Conservation (phyloP, 1,140 invertebrate species). For the Drosophila seguyi region DNA sequence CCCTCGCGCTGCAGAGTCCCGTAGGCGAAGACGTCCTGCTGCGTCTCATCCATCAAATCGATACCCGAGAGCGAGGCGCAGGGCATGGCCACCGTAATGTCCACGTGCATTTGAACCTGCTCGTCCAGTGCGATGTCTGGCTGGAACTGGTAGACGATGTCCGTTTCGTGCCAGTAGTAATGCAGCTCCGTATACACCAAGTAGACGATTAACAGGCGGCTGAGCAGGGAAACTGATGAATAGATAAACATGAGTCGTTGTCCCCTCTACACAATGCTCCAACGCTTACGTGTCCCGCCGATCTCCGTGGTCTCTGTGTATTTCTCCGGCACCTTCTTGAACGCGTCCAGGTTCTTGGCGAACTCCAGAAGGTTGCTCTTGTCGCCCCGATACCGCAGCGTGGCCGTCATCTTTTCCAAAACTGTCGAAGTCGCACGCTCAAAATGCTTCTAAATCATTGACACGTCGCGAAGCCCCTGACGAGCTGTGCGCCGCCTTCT, state of each 20-base stretch:
- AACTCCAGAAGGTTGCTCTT: slow-evolving; percentile 88
- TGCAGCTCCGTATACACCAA: slow-evolving; percentile 93
- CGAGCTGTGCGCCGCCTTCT: background rate
- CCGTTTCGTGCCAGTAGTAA: slow-evolving; percentile 94
- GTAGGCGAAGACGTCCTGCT: slow-evolving; percentile 94
- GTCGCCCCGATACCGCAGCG: slow-evolving; percentile 87
- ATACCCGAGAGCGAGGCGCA: slow-evolving; percentile 93
- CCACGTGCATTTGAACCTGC: slow-evolving; percentile 96
- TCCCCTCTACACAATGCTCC: background rate
- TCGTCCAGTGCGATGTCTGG: slow-evolving; percentile 95
- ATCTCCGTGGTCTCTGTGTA: slow-evolving; percentile 93
- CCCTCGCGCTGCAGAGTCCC: slow-evolving; percentile 93
- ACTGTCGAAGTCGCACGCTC: background rate
- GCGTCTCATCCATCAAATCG: slow-evolving; percentile 97
- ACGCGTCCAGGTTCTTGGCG: slow-evolving; percentile 95
- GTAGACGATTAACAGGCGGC: slow-evolving; percentile 91
- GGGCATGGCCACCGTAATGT: slow-evolving; percentile 97
- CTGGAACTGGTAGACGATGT: slow-evolving; percentile 94
- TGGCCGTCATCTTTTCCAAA: slow-evolving; percentile 64
- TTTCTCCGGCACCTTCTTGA: slow-evolving; percentile 94
- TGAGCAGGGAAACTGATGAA: slow-evolving; percentile 91
- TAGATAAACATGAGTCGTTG: background rate
- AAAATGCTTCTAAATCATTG: background rate
- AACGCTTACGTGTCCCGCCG: slow-evolving; percentile 91
- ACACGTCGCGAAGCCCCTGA: background rate